Evolutionary conservation across 1,140 invertebrate genomes (phyloP).

Genomic region (Streblospio benedicti): DNA sequence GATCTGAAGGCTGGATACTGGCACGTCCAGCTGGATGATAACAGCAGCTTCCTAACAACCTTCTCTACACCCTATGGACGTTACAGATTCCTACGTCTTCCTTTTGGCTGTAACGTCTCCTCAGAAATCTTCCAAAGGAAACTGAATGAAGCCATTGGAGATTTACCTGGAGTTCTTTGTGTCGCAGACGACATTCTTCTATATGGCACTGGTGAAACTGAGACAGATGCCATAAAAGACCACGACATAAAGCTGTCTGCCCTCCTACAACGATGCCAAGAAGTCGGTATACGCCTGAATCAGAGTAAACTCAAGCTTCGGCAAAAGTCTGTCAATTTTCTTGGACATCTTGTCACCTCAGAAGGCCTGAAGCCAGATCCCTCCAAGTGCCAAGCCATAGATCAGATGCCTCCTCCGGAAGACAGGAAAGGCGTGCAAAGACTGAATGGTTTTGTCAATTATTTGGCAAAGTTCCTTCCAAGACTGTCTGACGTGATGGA

Average conservation of each 20-base stretch:
- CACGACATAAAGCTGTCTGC: slow-evolving; percentile 1
- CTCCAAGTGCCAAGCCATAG: slow-evolving; percentile 37
- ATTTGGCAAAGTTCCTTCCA: too few species aligned
- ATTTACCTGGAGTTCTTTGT: slow-evolving; percentile 34
- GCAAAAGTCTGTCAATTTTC: neutral
- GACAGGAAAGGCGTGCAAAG: slow-evolving; percentile 19
- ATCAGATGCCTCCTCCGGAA: slow-evolving; percentile 15
- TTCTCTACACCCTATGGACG: slow-evolving; percentile 19
- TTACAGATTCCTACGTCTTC: slow-evolving; percentile 18
- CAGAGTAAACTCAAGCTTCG: slow-evolving; percentile 24
- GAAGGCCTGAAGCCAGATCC: slow-evolving; percentile 42
- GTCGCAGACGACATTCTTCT: slow-evolving; percentile 32
- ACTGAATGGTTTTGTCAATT: too few species aligned
- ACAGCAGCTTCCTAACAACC: slow-evolving; percentile 22
- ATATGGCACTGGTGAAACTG: neutral
- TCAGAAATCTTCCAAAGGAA: slow-evolving; percentile 35
- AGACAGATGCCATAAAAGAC: neutral
- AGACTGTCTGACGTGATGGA: slow-evolving; percentile 22
- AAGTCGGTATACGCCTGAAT: slow-evolving; percentile 41
- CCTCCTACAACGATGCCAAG: slow-evolving; percentile 31
- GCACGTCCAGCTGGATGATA: slow-evolving; percentile 22
- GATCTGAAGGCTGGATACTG: slow-evolving; percentile 23
- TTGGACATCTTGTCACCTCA: slow-evolving; percentile 31
- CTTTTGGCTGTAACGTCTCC: slow-evolving; percentile 17
- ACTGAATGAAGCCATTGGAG: slow-evolving; percentile 29